Evolutionary conservation across 2,797 vertebrate genomes (phyloP), one percentile per base, ranked within the genome.

Genomic region (Tadarida brasiliensis): DNA sequence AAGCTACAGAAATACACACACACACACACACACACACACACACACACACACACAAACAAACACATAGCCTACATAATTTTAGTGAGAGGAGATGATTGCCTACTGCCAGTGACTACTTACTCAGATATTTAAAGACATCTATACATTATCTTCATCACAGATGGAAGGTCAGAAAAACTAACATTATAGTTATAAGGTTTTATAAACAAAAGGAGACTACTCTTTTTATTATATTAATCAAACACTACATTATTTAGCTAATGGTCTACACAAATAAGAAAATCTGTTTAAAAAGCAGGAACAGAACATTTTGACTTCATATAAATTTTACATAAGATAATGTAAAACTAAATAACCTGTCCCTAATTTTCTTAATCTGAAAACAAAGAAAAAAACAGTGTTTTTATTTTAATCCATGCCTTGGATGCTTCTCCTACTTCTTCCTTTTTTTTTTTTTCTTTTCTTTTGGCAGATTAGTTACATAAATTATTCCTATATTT

Each of bases 401-500:
- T 59, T 91, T 86, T 33, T 68, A 7, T 78, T 92, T 86, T 7
- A 78, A 28, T 70, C 47, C 17, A 83, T 56, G 11, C 92, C 20
- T 77, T 68, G 8, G 35, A 49, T 94, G 56, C 24, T 67, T 91
- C 67, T 90, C 17, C 5, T 71, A 30, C 73, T 67, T 91, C 39
- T 81, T 61, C 15, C 11, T 67, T 51, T 78, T 26, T 35, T 82
- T 81, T 15, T 11, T 67, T 51, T 78, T 26, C n/a, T 82, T 81
- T 71, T 20, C 56, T 83, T 82, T 65, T 87, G 17, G 2, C 16
- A 88, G 20, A 78, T 59, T 90, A 71, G 22, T 78, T 61, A 51
- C 12, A 83, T 59, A 94, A 83, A 87, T 83, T 89, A 83, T 78
- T 90, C 24, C 20, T 89, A 49, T 59, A 65, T 83, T 39, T 39